These are phyloP conservation scores for Neostethus bicornis DNA, from an alignment of 2,797 vertebrate genomes.

Conservation along the genomic window DNA sequence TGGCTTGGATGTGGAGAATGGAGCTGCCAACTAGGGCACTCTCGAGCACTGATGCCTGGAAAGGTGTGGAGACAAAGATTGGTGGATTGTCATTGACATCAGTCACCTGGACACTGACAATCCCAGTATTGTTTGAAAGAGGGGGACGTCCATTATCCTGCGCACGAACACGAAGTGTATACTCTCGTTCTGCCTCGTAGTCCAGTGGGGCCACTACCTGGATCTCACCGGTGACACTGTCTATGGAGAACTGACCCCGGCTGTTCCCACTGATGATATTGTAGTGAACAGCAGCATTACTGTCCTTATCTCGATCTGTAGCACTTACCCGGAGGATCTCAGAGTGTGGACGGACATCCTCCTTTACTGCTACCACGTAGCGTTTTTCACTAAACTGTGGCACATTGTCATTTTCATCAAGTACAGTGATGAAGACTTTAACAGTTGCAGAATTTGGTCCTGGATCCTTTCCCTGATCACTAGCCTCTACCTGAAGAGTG, in stretches of 20 bases:
- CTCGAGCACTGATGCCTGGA: constrained; percentile 94
- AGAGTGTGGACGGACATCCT: constrained; percentile 91
- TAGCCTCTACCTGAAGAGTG: constrained; percentile 93
- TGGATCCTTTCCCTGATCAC: constrained; percentile 93
- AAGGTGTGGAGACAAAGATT: constrained; percentile 97
- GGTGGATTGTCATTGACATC: constrained; percentile 97
- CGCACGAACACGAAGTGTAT: constrained; percentile 90
- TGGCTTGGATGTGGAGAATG: constrained; percentile 96
- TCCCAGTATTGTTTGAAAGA: constrained; percentile 95
- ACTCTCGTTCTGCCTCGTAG: constrained; percentile 93
- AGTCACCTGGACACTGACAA: constrained; percentile 93
- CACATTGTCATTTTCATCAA: constrained; percentile 97
- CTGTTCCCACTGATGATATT: constrained; percentile 98
- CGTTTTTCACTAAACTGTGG: constrained; percentile 98
- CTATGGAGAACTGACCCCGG: constrained; percentile 94
- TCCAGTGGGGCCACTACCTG: constrained; percentile 94
- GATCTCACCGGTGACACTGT: constrained; percentile 94
- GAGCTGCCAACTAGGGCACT: constrained; percentile 94
- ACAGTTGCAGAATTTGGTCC: constrained; percentile 92
- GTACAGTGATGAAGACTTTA: constrained; percentile 91
- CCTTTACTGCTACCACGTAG: constrained; percentile 93
- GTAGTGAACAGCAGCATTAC: constrained; percentile 93
- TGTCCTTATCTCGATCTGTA: constrained; percentile 93
- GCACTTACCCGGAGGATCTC: constrained; percentile 91
- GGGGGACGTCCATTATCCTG: constrained; percentile 96